These are phyloP conservation scores for Thomomys bottae DNA, from an alignment of 2,113 vertebrate species.

Conservation along the genomic window DNA sequence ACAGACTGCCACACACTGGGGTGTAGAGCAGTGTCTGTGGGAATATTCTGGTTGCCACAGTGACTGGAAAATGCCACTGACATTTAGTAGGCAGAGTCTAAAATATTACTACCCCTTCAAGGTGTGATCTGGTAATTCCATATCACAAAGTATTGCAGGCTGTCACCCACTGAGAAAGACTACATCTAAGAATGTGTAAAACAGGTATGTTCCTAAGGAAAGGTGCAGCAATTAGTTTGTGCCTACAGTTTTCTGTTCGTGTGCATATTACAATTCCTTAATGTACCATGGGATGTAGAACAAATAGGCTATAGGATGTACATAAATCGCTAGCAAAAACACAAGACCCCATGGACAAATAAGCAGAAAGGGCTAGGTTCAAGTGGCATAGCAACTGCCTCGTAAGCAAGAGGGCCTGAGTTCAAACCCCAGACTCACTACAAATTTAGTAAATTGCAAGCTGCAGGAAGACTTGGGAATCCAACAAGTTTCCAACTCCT, in stretches of 20 bases:
- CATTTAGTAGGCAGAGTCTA: not conserved
- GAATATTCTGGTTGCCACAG: not conserved
- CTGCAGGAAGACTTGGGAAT: not conserved
- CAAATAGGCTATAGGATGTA: not conserved
- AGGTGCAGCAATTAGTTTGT: not conserved
- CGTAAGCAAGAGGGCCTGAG: not conserved
- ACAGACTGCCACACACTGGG: not conserved
- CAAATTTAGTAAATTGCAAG: not conserved
- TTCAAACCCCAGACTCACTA: not conserved
- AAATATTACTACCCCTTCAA: not conserved
- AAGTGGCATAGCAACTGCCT: not conserved
- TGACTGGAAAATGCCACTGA: not conserved
- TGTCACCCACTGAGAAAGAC: not conserved
- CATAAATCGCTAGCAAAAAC: not conserved
- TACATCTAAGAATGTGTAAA: not conserved
- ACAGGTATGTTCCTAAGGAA: not conserved
- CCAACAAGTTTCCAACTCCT: not conserved
- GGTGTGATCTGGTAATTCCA: not conserved
- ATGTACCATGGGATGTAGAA: not conserved
- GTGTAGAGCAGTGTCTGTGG: not conserved
- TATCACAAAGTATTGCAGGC: not conserved
- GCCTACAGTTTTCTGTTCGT: not conserved
- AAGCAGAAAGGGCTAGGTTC: not conserved
- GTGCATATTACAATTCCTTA: not conserved
- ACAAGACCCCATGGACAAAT: too few relatives aligned